These are phyloP conservation scores for Xestia xanthographa DNA, from an alignment of 2,888 invertebrate genomes.

Conservation along the genomic window DNA sequence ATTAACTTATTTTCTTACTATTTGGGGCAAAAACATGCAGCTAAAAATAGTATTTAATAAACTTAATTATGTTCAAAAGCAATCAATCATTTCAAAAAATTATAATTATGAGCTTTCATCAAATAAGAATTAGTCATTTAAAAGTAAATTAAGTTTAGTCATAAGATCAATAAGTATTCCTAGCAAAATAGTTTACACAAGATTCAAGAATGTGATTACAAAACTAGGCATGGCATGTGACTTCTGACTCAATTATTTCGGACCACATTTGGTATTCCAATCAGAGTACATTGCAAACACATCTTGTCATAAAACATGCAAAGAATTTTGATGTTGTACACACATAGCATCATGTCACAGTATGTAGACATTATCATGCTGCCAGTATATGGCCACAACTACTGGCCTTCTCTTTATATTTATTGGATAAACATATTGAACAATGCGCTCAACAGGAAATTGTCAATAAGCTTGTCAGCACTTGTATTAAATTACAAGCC, in stretches of 20 bases:
- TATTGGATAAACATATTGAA: conserved; percentile 85
- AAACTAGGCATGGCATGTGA: conserved; percentile 63
- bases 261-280: conserved; percentile 76
- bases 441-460: conserved; percentile 84
- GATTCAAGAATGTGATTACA: conserved; percentile 65
- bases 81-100: not conserved
- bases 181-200: conserved; percentile 46
- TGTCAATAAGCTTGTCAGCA: conserved; percentile 84
- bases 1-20: conserved; percentile 14
- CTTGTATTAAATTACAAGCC: conserved; percentile 72
- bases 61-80: not conserved
- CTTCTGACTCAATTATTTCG: conserved; percentile 69
- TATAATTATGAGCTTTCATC: not conserved
- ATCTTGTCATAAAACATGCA: conserved; percentile 70
- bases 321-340: conserved; percentile 68
- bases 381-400: conserved; percentile 50
- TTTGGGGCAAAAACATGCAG: not conserved
- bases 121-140: not conserved
- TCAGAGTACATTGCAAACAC: conserved; percentile 71
- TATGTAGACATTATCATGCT: conserved; percentile 45
- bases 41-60: not conserved
- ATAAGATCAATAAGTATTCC: conserved; percentile 33
- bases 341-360: conserved; percentile 51
- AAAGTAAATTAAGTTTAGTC: conserved; percentile 3
- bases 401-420: conserved; percentile 74